Evolutionary conservation across 92 coral and sea anemone genomes (phyloP).

Genomic region (Zoanthus sansibaricus): DNA sequence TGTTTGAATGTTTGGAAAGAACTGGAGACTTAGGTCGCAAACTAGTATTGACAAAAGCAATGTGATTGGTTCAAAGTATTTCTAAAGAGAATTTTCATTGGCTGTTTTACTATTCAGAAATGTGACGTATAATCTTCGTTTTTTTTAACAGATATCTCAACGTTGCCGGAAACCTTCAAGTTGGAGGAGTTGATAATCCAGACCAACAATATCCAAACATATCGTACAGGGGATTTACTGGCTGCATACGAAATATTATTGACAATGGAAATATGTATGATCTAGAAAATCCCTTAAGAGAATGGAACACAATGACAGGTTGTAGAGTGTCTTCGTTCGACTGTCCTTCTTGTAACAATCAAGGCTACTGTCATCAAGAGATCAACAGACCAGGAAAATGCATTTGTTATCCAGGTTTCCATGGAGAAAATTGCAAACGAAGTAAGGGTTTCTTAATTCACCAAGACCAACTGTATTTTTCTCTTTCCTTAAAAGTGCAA

Average conservation of each 20-base stretch:
- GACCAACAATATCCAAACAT: slow-evolving; percentile 70
- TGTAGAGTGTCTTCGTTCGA: slow-evolving; percentile 60
- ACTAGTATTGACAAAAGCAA: too few species aligned
- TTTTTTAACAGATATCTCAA: slow-evolving; percentile 50
- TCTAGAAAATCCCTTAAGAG: slow-evolving; percentile 76
- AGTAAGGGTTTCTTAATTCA: slow-evolving; percentile 50
- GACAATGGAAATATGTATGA: slow-evolving; percentile 90
- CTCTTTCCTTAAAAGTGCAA: too few species aligned
- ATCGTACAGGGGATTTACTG: slow-evolving; percentile 77
- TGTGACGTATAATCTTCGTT: not conserved
- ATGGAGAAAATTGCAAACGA: slow-evolving; percentile 57
- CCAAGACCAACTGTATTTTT: too few species aligned
- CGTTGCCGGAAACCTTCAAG: slow-evolving; percentile 83
- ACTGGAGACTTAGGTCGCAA: too few species aligned
- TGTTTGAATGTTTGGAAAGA: too few species aligned
- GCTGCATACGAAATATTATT: slow-evolving; percentile 85
- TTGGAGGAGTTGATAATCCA: slow-evolving; percentile 87
- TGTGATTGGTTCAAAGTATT: too few species aligned
- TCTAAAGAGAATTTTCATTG: too few species aligned
- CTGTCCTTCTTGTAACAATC: slow-evolving; percentile 70
- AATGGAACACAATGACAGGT: slow-evolving; percentile 70
- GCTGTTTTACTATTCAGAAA: too few species aligned
- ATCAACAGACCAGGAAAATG: slow-evolving; percentile 67
- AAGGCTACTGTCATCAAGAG: slow-evolving; percentile 89
- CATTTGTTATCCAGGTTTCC: slow-evolving; percentile 79